Conservation (phyloP, 2,888 invertebrate genomes). For the Eilema caniola region DNA sequence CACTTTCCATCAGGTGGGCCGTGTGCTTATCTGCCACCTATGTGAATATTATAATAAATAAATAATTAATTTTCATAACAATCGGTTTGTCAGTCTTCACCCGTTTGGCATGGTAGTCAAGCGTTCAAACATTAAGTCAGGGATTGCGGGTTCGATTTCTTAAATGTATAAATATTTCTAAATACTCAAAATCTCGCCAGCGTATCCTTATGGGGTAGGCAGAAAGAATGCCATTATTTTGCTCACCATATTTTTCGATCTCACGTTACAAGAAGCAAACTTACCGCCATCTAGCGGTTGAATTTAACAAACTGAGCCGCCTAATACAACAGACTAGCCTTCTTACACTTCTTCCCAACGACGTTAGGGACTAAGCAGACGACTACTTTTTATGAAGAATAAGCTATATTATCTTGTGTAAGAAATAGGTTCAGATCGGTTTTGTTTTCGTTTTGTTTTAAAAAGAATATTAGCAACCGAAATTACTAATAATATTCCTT, state of each 20-base stretch:
- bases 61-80: background rate
- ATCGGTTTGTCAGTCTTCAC: background rate
- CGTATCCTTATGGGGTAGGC: background rate
- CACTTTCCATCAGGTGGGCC: no score
- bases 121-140: background rate
- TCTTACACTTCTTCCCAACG: no score
- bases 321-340: background rate
- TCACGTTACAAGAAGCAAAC: background rate
- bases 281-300: background rate
- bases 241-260: background rate
- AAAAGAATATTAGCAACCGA: no score
- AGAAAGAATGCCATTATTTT: background rate
- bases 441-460: no score
- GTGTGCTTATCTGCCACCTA: no score
- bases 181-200: background rate
- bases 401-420: no score
- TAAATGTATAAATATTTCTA: background rate
- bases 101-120: background rate
- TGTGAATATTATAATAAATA: no score
- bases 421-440: no score
- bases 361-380: no score
- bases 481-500: no score
- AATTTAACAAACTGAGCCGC: background rate
- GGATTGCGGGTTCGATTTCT: background rate
- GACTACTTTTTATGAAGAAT: no score